phyloP scores from a whole-genome alignment of 2,797 vertebrate species.

The Bradypus variegatus region DNA sequence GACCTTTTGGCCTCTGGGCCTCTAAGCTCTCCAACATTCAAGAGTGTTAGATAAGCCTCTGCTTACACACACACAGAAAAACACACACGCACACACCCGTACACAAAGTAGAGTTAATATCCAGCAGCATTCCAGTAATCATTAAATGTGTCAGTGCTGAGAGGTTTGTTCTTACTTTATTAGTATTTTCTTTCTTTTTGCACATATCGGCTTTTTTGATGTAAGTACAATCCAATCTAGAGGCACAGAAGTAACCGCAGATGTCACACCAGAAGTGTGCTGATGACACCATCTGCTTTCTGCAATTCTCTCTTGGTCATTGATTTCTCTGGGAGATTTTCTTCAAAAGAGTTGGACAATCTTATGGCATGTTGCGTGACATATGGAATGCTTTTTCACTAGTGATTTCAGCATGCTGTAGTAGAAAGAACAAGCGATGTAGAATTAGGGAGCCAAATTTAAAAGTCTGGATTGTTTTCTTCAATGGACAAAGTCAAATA shows the following conservation, averaged over 20 bases:
- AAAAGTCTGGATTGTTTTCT: constrained; percentile 1
- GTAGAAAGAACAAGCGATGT: neutral
- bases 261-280: constrained; percentile 58
- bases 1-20: constrained; percentile 32
- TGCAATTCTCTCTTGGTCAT: constrained; percentile 59
- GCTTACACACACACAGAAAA: neutral
- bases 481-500: neutral
- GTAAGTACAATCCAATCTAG: constrained; percentile 49
- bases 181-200: constrained; percentile 41
- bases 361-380: constrained; percentile 57
- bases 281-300: constrained; percentile 60
- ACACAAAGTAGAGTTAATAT: neutral
- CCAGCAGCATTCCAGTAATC: neutral
- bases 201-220: constrained; percentile 32
- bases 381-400: constrained; percentile 56
- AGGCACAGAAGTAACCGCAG: constrained; percentile 58
- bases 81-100: neutral
- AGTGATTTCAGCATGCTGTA: constrained; percentile 27
- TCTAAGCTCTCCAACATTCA: neutral
- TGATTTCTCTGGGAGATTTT: constrained; percentile 60
- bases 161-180: constrained; percentile 25
- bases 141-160: neutral
- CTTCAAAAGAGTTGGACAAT: constrained; percentile 51
- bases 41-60: constrained; percentile 1
- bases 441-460: neutral